Conservation (phyloP, 2,888 invertebrate species). For the Galerucella pusilla region DNA sequence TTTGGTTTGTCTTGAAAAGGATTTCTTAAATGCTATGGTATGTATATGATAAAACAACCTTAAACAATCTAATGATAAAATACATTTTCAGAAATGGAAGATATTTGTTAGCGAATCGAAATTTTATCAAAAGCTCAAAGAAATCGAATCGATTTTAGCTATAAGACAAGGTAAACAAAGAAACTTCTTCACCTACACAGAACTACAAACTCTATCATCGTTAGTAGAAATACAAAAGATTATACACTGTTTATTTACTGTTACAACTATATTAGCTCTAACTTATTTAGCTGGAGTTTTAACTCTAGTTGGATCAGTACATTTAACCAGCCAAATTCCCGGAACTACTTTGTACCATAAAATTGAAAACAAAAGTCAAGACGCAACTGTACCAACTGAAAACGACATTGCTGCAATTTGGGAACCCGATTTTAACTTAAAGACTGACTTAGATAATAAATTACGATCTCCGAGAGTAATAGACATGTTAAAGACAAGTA, state of each 20-base stretch:
- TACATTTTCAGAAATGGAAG: constrained; percentile 80
- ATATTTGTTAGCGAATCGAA: constrained; percentile 81
- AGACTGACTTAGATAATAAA: constrained; percentile 43
- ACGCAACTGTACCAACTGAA: background rate
- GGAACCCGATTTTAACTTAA: constrained; percentile 15
- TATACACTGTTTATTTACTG: constrained; percentile 66
- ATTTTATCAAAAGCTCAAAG: constrained; percentile 78
- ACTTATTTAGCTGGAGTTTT: constrained; percentile 72
- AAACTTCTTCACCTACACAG: constrained; percentile 87
- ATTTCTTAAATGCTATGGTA: constrained; percentile 91
- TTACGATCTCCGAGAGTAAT: constrained; percentile 41
- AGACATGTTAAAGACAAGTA: constrained; percentile 60
- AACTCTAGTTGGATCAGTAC: constrained; percentile 72
- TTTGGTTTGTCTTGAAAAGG: constrained; percentile 85
- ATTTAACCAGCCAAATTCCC: constrained; percentile 67
- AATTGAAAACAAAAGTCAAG: constrained; percentile 34
- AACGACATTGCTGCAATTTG: constrained; percentile 2
- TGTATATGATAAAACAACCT: constrained; percentile 60
- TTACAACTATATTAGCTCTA: constrained; percentile 70
- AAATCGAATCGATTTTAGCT: constrained; percentile 80
- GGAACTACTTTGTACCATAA: constrained; percentile 62
- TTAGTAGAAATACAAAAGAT: constrained; percentile 66
- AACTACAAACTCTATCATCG: constrained; percentile 72
- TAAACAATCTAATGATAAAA: constrained; percentile 4
- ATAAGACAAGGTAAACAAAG: constrained; percentile 76